Conservation (phyloP, 2,888 invertebrate species). For the Resseliella maxima region DNA sequence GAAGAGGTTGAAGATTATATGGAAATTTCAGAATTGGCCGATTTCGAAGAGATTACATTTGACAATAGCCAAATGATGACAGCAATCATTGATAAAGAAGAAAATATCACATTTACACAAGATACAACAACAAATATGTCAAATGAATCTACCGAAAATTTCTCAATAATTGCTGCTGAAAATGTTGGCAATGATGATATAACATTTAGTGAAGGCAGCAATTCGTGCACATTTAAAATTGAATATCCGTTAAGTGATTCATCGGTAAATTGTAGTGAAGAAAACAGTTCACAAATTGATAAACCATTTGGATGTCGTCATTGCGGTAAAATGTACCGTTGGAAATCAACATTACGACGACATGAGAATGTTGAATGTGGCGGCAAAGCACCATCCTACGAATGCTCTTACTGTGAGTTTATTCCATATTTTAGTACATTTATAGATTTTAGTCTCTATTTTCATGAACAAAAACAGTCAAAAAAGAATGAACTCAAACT, state of each 20-base stretch:
- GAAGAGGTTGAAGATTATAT: slow-evolving; percentile 54
- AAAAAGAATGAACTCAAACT: no score
- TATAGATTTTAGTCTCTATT: no score
- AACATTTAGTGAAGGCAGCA: slow-evolving; percentile 53
- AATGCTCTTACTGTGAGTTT: slow-evolving; percentile 82
- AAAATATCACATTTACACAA: slow-evolving; percentile 22
- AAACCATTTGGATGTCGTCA: slow-evolving; percentile 82
- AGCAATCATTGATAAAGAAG: slow-evolving; percentile 41
- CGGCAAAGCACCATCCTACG: slow-evolving; percentile 84
- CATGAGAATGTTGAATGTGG: slow-evolving; percentile 88
- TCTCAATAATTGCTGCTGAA: slow-evolving; percentile 19
- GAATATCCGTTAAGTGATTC: slow-evolving; percentile 65
- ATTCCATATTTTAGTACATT: no score
- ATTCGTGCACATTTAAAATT: slow-evolving; percentile 63
- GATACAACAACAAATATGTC: slow-evolving; percentile 47
- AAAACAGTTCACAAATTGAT: slow-evolving; percentile 64
- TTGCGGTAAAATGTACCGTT: slow-evolving; percentile 86
- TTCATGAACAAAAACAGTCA: no score
- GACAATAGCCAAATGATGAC: neutral
- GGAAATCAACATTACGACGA: slow-evolving; percentile 85
- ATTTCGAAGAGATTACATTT: slow-evolving; percentile 39
- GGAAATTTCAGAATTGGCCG: slow-evolving; percentile 45
- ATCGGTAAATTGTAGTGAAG: slow-evolving; percentile 66
- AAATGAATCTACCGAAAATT: slow-evolving; percentile 1
- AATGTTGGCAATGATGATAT: slow-evolving; percentile 55